These are phyloP conservation scores for Tanytarsus gracilentus DNA, from an alignment of 2,888 invertebrate species.

Conservation along the genomic window DNA sequence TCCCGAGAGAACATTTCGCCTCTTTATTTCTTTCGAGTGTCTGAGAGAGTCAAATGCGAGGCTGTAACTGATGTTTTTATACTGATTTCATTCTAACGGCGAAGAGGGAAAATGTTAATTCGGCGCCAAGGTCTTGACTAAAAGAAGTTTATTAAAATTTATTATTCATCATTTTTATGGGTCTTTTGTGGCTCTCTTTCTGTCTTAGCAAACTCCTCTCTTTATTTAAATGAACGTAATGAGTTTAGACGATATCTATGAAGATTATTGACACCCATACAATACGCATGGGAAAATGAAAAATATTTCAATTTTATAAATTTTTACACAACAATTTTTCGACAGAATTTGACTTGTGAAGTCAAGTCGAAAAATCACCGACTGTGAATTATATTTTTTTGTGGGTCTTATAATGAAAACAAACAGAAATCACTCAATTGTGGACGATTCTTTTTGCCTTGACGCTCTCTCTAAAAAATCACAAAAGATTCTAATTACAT, in stretches of 20 bases:
- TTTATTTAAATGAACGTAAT: slow-evolving; percentile 9
- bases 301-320: neutral
- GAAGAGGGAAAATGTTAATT: neutral
- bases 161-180: slow-evolving; percentile 27
- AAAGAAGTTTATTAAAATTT: slow-evolving; percentile 25
- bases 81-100: neutral
- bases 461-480: neutral
- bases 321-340: neutral
- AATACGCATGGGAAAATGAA: neutral
- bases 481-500: slow-evolving; percentile 28
- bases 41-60: neutral
- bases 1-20: neutral
- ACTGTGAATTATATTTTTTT: slow-evolving; percentile 1
- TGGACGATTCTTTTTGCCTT: slow-evolving; percentile 17
- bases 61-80: slow-evolving; percentile 14
- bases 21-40: neutral
- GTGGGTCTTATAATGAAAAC: neutral
- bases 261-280: slow-evolving; percentile 20
- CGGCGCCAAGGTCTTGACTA: slow-evolving; percentile 16
- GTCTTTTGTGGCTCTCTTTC: neutral
- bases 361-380: slow-evolving; percentile 10
- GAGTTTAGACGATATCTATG: neutral
- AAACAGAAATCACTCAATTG: slow-evolving; percentile 20
- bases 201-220: neutral
- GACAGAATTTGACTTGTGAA: neutral